Evolutionary conservation across 2,888 invertebrate species (phyloP).

Genomic region (Sinopyrophorus schimmeli): DNA sequence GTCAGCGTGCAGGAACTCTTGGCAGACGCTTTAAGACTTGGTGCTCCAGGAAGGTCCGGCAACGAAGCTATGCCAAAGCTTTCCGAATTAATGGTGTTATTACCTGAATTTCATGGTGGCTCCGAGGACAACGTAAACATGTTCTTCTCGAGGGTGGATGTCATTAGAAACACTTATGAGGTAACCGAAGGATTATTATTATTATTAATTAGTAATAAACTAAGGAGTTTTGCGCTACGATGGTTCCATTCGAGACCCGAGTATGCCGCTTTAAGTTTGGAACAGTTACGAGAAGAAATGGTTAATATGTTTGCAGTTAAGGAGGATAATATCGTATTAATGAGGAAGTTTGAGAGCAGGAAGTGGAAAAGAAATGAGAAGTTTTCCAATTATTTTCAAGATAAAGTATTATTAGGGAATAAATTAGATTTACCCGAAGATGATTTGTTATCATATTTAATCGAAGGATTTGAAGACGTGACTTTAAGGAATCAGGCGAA

Average conservation of each 20-base stretch:
- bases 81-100: too few species aligned
- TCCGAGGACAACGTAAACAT: too few species aligned
- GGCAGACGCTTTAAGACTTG: too few species aligned
- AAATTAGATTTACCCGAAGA: constrained; percentile 10
- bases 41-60: too few species aligned
- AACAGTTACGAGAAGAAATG: constrained; percentile 3
- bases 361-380: constrained; percentile 12
- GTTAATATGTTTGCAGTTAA: constrained; percentile 5
- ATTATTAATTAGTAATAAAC: constrained; percentile 3
- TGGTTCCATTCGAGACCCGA: constrained; percentile 16
- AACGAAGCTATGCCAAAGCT: too few species aligned
- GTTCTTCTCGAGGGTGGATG: neutral
- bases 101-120: too few species aligned
- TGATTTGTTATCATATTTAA: constrained; percentile 15
- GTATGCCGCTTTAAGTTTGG: neutral
- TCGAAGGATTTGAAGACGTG: constrained; percentile 17
- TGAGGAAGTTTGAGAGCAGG: constrained; percentile 8
- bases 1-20: too few species aligned
- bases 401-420: constrained; percentile 19
- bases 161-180: neutral
- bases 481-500: constrained; percentile 15
- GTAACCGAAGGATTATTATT: constrained; percentile 1
- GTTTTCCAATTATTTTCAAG: constrained; percentile 11
- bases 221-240: neutral
- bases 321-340: neutral